Evolutionary conservation across 2,113 vertebrate genomes (phyloP).

Genomic region (Diadophis punctatus): DNA sequence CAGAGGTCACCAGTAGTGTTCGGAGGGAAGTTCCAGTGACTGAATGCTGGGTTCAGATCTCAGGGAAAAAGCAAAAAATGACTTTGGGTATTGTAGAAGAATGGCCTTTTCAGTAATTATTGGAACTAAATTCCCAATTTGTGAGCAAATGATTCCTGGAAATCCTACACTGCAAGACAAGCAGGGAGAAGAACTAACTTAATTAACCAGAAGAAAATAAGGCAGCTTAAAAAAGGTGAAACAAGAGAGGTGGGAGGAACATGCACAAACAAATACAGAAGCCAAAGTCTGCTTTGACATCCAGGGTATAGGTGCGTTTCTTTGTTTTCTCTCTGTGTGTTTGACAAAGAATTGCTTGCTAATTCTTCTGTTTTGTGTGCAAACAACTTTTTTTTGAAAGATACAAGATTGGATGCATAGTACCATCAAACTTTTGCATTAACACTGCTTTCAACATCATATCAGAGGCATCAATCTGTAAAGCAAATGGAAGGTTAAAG

Average conservation of each 20-base stretch:
- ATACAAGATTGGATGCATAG: neutral
- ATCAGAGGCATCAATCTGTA: neutral
- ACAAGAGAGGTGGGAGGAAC: neutral
- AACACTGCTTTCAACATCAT: neutral
- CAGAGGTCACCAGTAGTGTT: neutral
- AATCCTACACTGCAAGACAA: neutral
- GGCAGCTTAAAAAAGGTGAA: neutral
- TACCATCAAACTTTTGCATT: neutral
- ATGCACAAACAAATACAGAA: neutral
- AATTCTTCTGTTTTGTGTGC: neutral
- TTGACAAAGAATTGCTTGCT: neutral
- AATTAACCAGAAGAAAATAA: neutral
- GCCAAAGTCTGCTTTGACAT: neutral
- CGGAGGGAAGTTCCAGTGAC: neutral
- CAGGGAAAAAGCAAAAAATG: neutral
- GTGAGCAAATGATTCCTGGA: neutral
- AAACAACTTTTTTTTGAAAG: neutral
- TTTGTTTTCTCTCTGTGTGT: neutral
- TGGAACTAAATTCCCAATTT: neutral
- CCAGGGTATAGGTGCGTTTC: neutral
- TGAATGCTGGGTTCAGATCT: neutral
- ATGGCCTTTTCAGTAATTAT: neutral
- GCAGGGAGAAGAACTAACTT: neutral
- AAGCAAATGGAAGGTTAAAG: neutral
- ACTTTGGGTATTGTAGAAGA: neutral